A percentile compares a stretch with the other conserved stretches of the same genome.
phyloP scores from a whole-genome alignment of 2,797 vertebrate species.

The Bovichtus variegatus region DNA sequence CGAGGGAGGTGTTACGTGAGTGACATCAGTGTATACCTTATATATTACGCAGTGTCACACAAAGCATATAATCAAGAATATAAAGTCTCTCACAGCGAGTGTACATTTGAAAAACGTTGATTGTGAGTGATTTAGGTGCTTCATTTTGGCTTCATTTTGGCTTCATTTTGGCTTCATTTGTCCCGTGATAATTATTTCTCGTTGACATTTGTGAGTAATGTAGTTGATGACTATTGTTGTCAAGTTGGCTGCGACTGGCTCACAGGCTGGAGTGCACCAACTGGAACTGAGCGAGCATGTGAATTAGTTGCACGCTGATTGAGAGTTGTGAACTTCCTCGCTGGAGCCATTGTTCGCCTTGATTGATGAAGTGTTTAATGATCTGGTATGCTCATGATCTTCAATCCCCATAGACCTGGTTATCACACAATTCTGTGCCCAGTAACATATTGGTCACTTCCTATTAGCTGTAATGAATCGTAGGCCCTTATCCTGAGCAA shows the following conservation, averaged over 20 bases:
- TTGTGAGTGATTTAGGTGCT: conserved; percentile 26
- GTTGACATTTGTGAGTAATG: conserved; percentile 51
- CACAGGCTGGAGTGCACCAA: conserved; percentile 39
- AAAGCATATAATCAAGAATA: not conserved
- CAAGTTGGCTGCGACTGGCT: conserved; percentile 41
- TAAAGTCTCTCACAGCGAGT: not conserved
- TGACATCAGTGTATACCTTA: not conserved
- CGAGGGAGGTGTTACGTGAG: not conserved
- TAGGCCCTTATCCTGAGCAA: conserved; percentile 23
- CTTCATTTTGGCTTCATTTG: conserved; percentile 19
- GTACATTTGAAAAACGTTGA: not conserved
- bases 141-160: conserved; percentile 9
- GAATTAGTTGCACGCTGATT: conserved; percentile 36
- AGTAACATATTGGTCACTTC: conserved; percentile 29
- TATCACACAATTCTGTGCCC: conserved; percentile 15
- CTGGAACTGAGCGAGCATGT: conserved; percentile 37
- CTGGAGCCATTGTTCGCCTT: conserved; percentile 30
- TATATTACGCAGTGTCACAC: not conserved
- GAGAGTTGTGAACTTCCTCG: conserved; percentile 30
- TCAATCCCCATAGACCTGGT: conserved; percentile 21
- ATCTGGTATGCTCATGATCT: conserved; percentile 30
- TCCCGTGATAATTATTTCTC: conserved; percentile 38
- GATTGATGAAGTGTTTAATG: conserved; percentile 44
- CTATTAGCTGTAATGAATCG: conserved; percentile 41
- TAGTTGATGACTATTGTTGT: conserved; percentile 46